Percentiles rank a stretch among this genome's conserved stretches.
Evolutionary conservation across 2,113 vertebrate genomes (phyloP).

Genomic region (Rattus rattus): DNA sequence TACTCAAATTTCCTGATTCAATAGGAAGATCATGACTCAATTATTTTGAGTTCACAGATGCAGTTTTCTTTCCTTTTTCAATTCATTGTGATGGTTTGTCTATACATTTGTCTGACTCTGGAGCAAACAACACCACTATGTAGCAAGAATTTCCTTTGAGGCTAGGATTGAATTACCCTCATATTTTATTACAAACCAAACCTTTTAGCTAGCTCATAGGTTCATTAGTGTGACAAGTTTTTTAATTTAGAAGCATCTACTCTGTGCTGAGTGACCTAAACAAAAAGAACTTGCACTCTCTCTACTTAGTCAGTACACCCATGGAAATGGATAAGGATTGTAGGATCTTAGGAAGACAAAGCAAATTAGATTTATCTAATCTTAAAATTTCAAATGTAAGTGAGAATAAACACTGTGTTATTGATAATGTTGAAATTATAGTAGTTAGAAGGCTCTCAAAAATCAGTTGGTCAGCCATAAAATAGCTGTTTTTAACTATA

Average conservation of each 20-base stretch:
- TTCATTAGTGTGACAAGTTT: neutral
- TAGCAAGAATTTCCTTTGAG: neutral
- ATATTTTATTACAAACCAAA: constrained; percentile 11
- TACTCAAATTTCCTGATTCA: neutral
- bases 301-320: neutral
- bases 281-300: neutral
- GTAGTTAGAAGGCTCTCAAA: neutral
- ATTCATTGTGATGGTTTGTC: neutral
- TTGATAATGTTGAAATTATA: neutral
- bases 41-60: neutral
- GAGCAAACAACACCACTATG: neutral
- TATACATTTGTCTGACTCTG: neutral
- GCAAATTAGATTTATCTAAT: neutral
- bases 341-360: neutral
- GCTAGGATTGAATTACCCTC: neutral
- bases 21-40: neutral
- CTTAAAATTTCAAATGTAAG: neutral
- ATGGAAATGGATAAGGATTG: neutral
- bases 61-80: neutral
- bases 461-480: neutral
- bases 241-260: constrained; percentile 17
- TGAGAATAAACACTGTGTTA: neutral
- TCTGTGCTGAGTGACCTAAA: neutral
- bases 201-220: neutral
- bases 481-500: neutral